A percentile compares a stretch with the other conserved stretches of the same genome.
phyloP scores from a whole-genome alignment of 1,140 invertebrate species.

The Cotesia chilonis region DNA sequence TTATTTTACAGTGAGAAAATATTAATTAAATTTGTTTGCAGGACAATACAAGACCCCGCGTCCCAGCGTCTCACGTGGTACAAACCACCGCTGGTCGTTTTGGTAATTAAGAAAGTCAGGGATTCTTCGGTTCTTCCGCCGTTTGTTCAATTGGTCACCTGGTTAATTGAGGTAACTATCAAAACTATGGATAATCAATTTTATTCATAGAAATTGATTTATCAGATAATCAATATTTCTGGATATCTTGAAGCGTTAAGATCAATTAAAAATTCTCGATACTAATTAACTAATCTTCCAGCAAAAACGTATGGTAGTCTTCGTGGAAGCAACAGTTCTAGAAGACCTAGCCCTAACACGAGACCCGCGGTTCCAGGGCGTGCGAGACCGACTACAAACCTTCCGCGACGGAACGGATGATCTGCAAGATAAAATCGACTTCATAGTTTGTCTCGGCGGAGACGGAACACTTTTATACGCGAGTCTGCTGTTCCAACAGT shows the following conservation, averaged over 20 bases:
- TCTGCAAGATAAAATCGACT: conserved; percentile 93
- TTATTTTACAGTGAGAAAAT: neutral
- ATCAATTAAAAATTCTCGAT: too few species aligned
- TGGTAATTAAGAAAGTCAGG: conserved; percentile 95
- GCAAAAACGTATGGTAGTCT: conserved; percentile 95
- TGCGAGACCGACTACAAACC: conserved; percentile 87
- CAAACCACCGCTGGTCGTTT: conserved; percentile 91
- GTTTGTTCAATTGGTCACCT: conserved; percentile 92
- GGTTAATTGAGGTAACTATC: conserved; percentile 84
- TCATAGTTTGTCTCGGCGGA: conserved; percentile 94
- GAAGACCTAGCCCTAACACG: conserved; percentile 80
- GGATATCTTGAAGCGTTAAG: too few species aligned
- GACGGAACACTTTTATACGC: conserved; percentile 97
- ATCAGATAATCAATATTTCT: too few species aligned
- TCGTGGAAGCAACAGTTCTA: conserved; percentile 88
- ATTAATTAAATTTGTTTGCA: conserved; percentile 61
- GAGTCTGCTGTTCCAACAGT: conserved; percentile 93
- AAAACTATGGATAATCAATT: neutral
- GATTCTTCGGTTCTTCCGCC: conserved; percentile 88
- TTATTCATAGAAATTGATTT: neutral
- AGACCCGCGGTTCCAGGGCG: conserved; percentile 75
- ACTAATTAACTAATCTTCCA: conserved; percentile 53
- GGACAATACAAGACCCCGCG: conserved; percentile 96
- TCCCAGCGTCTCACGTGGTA: conserved; percentile 96
- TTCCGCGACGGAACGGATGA: conserved; percentile 90